Evolutionary conservation across 2,113 vertebrate genomes (phyloP), one percentile per base, ranked within the genome.

Genomic region (Panurus biarmicus): DNA sequence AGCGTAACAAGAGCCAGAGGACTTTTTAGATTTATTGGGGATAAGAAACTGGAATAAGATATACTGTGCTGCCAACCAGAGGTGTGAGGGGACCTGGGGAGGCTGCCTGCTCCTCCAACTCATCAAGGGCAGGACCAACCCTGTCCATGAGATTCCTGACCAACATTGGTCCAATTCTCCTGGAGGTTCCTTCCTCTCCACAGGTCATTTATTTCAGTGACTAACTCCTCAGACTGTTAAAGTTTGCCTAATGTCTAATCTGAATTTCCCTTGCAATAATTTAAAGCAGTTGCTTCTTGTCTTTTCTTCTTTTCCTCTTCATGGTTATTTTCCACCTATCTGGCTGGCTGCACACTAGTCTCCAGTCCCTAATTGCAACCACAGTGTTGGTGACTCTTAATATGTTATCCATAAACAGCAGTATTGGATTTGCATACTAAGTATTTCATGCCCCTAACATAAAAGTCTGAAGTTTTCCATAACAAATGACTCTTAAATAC

Each of bases 401-500:
- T 86, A 92, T 69, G 66, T 91, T 73, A 94, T 47, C 67, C 87
- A 95, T 74, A 89, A 87, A 89, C 47, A 93, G 51, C 44, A 23
- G 11, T 24, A 48, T 12, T 2, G 10, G 71, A 88, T 93, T 95
- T 84, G 78, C 74, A 74, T 89, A 48, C 75, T 60, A 88, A 94
- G 42, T 93, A 86, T 91, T 95, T 83, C 0, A 0, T 81, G 79
- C 40, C 45, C 9, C 26, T 81, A 64, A 93, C 71, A 62, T 21
- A 66, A 25, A 94, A 92, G 23, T 58, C 38, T 22, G 6, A 89
- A 47, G 42, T 93, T 90, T 94, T 95, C 92, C 89, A 26, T 86
- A 92, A 67, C 83, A 90, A 96, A 88, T 81, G 47, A 67, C 69
- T 54, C 60, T 81, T 74, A 88, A 86, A 89, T 65, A 74, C 72